phyloP scores from a whole-genome alignment of 2,888 invertebrate species.

The Pyrrhosoma nymphula region DNA sequence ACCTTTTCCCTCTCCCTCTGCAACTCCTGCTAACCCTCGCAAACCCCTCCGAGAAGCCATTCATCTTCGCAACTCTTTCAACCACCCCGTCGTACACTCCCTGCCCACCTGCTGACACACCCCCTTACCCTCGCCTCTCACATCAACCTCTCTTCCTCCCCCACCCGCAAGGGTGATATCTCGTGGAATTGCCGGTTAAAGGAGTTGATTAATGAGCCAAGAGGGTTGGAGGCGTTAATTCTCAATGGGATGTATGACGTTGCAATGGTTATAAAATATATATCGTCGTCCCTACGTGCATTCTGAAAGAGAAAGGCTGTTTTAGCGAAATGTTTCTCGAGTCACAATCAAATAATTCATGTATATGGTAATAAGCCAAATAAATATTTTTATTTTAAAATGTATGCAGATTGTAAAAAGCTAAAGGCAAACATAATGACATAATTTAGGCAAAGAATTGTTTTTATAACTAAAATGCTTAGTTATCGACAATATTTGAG shows the following conservation, averaged over 20 bases:
- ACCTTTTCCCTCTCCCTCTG: no score
- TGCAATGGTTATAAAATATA: neutral
- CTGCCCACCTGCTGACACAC: neutral
- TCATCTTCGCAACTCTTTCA: neutral
- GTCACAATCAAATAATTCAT: no score
- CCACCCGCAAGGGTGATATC: neutral
- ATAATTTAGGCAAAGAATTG: no score
- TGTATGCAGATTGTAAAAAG: no score
- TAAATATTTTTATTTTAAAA: no score
- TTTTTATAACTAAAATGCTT: no score
- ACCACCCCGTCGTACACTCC: neutral
- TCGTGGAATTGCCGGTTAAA: neutral
- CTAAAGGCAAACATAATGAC: no score
- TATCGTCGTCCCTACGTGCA: neutral
- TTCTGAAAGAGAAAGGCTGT: neutral
- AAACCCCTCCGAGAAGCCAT: neutral
- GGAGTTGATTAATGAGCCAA: constrained; percentile 8
- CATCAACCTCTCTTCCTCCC: neutral
- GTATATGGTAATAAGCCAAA: no score
- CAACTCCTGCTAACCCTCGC: neutral
- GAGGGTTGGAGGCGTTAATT: constrained; percentile 27
- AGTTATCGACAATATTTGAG: no score
- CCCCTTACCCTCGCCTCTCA: neutral
- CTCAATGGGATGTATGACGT: neutral
- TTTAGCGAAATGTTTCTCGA: no score